These are phyloP conservation scores for Decapterus maruadsi DNA, from an alignment of 2,797 vertebrate genomes.

Conservation along the genomic window DNA sequence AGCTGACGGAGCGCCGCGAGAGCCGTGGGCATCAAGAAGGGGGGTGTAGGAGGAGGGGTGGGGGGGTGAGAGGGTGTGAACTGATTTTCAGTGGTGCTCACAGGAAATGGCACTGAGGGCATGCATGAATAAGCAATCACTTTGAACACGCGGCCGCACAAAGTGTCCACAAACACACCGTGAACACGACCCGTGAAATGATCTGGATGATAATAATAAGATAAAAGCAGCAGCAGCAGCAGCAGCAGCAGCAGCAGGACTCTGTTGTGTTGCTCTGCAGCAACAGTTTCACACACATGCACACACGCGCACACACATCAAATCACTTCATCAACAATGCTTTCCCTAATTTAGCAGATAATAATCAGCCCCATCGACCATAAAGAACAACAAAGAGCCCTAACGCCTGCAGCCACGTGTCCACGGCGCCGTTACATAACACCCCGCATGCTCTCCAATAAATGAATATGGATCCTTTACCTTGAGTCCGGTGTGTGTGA, in stretches of 20 bases:
- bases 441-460: conserved; percentile 25
- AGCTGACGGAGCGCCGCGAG: conserved; percentile 57
- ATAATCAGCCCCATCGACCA: conserved; percentile 21
- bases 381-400: conserved; percentile 24
- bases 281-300: conserved; percentile 27
- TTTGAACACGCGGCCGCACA: conserved; percentile 17
- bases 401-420: conserved; percentile 36
- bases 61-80: conserved; percentile 19
- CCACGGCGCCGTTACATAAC: conserved; percentile 66
- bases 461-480: conserved; percentile 83
- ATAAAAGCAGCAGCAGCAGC: no score
- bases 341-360: conserved; percentile 19
- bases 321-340: conserved; percentile 33
- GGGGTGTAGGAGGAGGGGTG: conserved; percentile 1
- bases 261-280: neutral
- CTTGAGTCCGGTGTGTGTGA: conserved; percentile 70
- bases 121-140: conserved; percentile 25
- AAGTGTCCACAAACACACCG: neutral
- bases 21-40: conserved; percentile 34
- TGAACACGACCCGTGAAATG: neutral
- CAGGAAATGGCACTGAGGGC: conserved; percentile 42
- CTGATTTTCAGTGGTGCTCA: conserved; percentile 29
- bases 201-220: neutral
- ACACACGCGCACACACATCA: conserved; percentile 7
- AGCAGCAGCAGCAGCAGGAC: neutral